Evolutionary conservation across 1,140 invertebrate species (phyloP).

Genomic region (Drosophila parabipectinata): DNA sequence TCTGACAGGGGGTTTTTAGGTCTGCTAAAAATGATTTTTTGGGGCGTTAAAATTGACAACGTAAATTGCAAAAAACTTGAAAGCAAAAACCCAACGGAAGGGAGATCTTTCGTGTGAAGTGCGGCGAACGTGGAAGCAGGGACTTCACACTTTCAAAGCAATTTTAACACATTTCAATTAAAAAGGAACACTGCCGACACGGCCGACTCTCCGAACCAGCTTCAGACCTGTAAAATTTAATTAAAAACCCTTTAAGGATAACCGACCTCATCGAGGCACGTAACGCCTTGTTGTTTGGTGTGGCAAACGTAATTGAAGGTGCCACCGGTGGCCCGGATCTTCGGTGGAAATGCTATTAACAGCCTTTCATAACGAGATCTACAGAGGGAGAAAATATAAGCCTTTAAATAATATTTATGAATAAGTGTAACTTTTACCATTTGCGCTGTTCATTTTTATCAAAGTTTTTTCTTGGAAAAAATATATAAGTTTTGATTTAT

Average conservation of each 20-base stretch:
- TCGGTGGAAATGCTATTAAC: slow-evolving; percentile 76
- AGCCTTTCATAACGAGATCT: slow-evolving; percentile 67
- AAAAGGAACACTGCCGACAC: slow-evolving; percentile 45
- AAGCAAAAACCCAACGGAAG: slow-evolving; percentile 12
- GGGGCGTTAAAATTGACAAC: slow-evolving; percentile 79
- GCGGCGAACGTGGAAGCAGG: slow-evolving; percentile 23
- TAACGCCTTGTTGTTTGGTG: slow-evolving; percentile 72
- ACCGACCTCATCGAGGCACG: slow-evolving; percentile 37
- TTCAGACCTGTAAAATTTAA: slow-evolving; percentile 75
- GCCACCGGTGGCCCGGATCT: slow-evolving; percentile 16
- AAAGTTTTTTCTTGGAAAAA: neutral
- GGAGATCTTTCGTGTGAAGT: slow-evolving; percentile 26
- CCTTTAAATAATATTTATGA: neutral
- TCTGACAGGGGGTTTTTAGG: neutral
- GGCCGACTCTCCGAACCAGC: neutral
- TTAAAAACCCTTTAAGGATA: slow-evolving; percentile 80
- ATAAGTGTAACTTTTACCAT: neutral
- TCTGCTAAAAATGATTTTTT: slow-evolving; percentile 43
- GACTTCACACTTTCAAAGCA: slow-evolving; percentile 80
- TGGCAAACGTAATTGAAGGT: slow-evolving; percentile 75
- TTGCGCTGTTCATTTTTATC: neutral
- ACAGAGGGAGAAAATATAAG: neutral
- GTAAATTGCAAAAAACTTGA: slow-evolving; percentile 63
- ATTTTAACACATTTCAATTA: slow-evolving; percentile 82
- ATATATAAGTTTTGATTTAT: neutral